These are phyloP conservation scores for Coelopa pilipes DNA, from an alignment of 2,888 invertebrate genomes.

Conservation along the genomic window DNA sequence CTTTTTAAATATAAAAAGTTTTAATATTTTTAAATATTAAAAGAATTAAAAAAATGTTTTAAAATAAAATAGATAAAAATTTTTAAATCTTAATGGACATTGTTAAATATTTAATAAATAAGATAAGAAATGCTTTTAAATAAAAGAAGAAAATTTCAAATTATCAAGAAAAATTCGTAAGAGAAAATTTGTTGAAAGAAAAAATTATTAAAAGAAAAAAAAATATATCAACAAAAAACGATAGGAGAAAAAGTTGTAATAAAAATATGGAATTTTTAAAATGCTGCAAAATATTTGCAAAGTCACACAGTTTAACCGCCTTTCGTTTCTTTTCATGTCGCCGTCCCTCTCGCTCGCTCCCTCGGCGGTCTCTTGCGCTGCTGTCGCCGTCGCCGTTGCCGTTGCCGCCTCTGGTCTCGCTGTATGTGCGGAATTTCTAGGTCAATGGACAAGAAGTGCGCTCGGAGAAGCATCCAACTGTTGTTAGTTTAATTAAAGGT, in stretches of 20 bases:
- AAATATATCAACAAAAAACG: slow-evolving; percentile 39
- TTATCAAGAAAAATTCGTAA: background rate
- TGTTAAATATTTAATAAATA: slow-evolving; percentile 40
- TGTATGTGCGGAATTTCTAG: slow-evolving; percentile 65
- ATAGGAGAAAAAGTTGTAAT: slow-evolving; percentile 17
- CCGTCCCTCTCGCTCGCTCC: background rate
- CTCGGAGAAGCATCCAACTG: slow-evolving; percentile 92
- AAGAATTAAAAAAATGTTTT: background rate
- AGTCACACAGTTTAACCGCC: slow-evolving; percentile 21
- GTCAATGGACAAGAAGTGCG: slow-evolving; percentile 94
- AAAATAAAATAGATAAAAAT: slow-evolving; percentile 2
- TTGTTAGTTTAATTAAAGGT: slow-evolving; percentile 96
- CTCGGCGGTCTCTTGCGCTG: background rate
- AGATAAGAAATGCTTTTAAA: slow-evolving; percentile 44
- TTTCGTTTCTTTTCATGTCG: slow-evolving; percentile 1
- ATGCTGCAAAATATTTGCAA: slow-evolving; percentile 13
- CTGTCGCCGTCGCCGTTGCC: slow-evolving; percentile 5
- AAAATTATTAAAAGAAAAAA: slow-evolving; percentile 18
- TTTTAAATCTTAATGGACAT: too few species aligned
- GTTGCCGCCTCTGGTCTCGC: background rate
- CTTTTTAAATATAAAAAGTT: too few species aligned
- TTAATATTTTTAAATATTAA: too few species aligned
- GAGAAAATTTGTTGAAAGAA: slow-evolving; percentile 8
- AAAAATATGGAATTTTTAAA: slow-evolving; percentile 9
- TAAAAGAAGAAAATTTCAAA: background rate